These are phyloP conservation scores for Alethe castanea DNA, from an alignment of 2,113 vertebrate species.

Conservation along the genomic window DNA sequence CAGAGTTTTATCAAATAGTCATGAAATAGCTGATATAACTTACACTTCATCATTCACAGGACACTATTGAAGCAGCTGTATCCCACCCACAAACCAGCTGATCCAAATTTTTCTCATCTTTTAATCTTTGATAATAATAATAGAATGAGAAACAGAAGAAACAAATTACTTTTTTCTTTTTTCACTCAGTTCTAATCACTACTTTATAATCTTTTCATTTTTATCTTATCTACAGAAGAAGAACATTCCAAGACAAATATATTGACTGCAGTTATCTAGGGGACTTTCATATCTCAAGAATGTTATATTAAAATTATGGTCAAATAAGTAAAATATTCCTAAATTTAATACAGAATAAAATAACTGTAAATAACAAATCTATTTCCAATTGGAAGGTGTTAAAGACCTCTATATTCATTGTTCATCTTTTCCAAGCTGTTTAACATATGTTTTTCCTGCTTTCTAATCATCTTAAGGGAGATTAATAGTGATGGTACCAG, in stretches of 20 bases:
- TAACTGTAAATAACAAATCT: background rate
- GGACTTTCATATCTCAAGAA: background rate
- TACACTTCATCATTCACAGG: background rate
- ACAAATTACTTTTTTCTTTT: background rate
- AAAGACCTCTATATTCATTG: background rate
- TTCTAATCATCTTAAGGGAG: background rate
- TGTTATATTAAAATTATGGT: background rate
- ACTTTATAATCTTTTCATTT: background rate
- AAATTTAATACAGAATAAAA: background rate
- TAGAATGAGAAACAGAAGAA: background rate
- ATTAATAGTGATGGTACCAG: background rate
- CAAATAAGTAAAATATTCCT: background rate
- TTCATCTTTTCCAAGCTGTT: background rate
- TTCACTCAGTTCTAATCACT: background rate
- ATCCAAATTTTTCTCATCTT: background rate
- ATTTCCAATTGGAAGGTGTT: background rate
- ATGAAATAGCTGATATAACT: background rate
- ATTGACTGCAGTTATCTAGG: background rate
- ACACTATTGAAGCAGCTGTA: background rate
- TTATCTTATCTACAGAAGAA: background rate
- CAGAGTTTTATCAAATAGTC: background rate
- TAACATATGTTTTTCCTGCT: background rate
- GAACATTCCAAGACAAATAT: background rate
- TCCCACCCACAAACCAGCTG: background rate
- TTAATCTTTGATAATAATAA: background rate